These are phyloP conservation scores for Patagioenas fasciata DNA, from an alignment of 2,113 vertebrate genomes.

Conservation along the genomic window DNA sequence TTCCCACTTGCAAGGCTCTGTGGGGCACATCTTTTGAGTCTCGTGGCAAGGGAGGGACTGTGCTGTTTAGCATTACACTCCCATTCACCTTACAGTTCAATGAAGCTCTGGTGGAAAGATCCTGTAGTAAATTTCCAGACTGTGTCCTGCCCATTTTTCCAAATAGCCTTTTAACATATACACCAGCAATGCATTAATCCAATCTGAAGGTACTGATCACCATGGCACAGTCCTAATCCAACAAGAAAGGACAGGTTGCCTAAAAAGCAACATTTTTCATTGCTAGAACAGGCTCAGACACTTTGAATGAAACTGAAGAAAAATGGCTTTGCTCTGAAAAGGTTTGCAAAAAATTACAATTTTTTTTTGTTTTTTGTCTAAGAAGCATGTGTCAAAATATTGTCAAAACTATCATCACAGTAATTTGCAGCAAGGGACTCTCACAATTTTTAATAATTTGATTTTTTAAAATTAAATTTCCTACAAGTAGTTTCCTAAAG, in stretches of 20 bases:
- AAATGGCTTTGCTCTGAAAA: constrained; percentile 9
- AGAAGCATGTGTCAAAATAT: neutral
- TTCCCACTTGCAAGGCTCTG: neutral
- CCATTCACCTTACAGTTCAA: neutral
- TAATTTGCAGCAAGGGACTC: neutral
- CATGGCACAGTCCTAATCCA: neutral
- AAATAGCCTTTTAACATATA: neutral
- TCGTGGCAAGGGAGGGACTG: neutral
- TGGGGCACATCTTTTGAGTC: neutral
- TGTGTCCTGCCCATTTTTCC: neutral
- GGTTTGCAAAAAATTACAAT: neutral
- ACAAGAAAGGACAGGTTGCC: neutral
- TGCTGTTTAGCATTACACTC: neutral
- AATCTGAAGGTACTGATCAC: neutral
- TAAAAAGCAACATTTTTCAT: neutral
- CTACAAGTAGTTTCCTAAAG: neutral
- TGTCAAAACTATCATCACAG: neutral
- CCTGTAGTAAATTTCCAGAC: neutral
- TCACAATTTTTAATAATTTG: neutral
- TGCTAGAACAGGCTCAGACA: neutral
- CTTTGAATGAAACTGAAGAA: neutral
- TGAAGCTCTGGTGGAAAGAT: neutral
- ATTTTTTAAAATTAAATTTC: neutral
- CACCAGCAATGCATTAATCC: neutral
- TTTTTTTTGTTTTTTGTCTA: neutral